Conservation (phyloP, 2,888 invertebrate species). For the Catocala sponsa region DNA sequence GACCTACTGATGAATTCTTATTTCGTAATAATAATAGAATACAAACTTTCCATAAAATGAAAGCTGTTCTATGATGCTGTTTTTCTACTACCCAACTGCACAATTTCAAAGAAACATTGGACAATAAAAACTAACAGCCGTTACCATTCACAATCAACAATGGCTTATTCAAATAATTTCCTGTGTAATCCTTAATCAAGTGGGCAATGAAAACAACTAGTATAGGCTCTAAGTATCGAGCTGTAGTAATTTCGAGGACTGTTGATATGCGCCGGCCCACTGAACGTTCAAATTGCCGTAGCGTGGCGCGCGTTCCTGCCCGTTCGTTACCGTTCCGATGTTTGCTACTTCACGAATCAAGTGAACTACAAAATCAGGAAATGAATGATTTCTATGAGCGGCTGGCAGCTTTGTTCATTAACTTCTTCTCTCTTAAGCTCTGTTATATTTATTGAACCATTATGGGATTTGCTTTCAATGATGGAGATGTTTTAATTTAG, state of each 20-base stretch:
- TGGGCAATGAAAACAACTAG: conserved; percentile 55
- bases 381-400: conserved; percentile 74
- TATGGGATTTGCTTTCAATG: no score
- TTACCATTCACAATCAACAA: conserved; percentile 50
- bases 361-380: conserved; percentile 68
- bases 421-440: neutral
- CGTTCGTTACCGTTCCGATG: conserved; percentile 73
- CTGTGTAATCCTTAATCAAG: conserved; percentile 56
- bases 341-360: conserved; percentile 75
- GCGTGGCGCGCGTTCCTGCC: conserved; percentile 66
- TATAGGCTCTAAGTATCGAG: conserved; percentile 57
- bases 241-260: conserved; percentile 77
- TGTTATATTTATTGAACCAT: neutral
- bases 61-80: neutral
- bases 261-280: conserved; percentile 78
- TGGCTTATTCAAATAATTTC: conserved; percentile 51
- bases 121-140: conserved; percentile 47
- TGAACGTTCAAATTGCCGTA: conserved; percentile 83
- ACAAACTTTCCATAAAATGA: neutral
- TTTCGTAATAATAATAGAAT: no score
- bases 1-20: no score
- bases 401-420: conserved; percentile 37
- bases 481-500: no score
- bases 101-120: conserved; percentile 30
- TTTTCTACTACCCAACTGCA: conserved; percentile 36